Conservation (phyloP, 2,888 invertebrate species). For the Drosophila glabriapex region DNA sequence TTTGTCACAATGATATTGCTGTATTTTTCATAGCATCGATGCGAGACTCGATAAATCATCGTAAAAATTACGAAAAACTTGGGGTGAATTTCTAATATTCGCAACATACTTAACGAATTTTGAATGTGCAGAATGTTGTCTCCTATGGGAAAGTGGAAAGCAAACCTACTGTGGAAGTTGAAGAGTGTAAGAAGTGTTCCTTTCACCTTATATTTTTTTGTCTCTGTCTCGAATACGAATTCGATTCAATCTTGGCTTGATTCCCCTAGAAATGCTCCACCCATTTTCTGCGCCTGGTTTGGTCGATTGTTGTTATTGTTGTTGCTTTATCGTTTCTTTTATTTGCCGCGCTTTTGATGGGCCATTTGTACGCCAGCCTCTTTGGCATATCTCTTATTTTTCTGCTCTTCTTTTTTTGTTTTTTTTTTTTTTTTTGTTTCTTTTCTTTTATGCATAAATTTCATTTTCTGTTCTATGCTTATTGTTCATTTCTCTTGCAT, state of each 20-base stretch:
- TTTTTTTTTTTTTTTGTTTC: constrained; percentile 6
- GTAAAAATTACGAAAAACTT: no score
- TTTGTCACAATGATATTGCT: neutral
- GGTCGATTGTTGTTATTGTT: constrained; percentile 10
- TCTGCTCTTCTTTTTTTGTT: neutral
- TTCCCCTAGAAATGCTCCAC: constrained; percentile 9
- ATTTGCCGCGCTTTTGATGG: constrained; percentile 70
- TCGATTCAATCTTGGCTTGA: constrained; percentile 7
- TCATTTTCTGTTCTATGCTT: constrained; percentile 68
- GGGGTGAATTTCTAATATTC: neutral
- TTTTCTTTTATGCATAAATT: constrained; percentile 72
- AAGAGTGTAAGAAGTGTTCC: neutral
- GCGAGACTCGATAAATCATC: neutral
- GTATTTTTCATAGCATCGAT: neutral
- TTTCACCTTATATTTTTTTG: neutral
- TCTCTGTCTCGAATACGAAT: neutral
- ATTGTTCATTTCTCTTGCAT: constrained; percentile 70
- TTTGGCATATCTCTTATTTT: constrained; percentile 15
- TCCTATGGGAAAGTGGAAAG: neutral
- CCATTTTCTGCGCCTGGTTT: constrained; percentile 27
- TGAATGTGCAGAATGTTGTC: neutral
- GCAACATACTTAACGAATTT: neutral
- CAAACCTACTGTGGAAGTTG: neutral
- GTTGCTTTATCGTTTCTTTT: constrained; percentile 48
- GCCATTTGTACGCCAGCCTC: constrained; percentile 56